phyloP scores from a whole-genome alignment of 2,797 vertebrate genomes.

The Acipenser ruthenus region DNA sequence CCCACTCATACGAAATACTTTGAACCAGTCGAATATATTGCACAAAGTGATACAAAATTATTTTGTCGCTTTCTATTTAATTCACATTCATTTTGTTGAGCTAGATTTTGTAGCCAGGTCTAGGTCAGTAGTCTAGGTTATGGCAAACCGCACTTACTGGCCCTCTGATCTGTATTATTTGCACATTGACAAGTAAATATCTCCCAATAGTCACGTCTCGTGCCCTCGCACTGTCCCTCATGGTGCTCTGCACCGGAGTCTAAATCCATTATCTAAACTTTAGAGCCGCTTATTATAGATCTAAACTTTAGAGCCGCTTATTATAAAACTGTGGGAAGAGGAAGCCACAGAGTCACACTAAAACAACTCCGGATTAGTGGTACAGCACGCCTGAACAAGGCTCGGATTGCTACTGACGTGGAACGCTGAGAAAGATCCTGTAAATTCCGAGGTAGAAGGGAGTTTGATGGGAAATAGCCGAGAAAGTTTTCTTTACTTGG shows the following conservation, averaged over 20 bases:
- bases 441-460: constrained; percentile 61
- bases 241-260: constrained; percentile 60
- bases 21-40: too few relatives aligned
- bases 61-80: too few relatives aligned
- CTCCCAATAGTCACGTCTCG: constrained; percentile 24
- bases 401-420: constrained; percentile 72
- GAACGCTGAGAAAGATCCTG: constrained; percentile 72
- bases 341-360: constrained; percentile 71
- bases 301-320: constrained; percentile 56
- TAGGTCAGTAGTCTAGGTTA: too few relatives aligned
- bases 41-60: too few relatives aligned
- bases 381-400: constrained; percentile 59
- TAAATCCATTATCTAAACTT: constrained; percentile 58
- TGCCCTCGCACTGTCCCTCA: constrained; percentile 45
- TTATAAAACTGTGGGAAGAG: constrained; percentile 79
- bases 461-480: constrained; percentile 59
- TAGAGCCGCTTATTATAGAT: constrained; percentile 60
- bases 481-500: constrained; percentile 71
- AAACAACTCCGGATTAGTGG: constrained; percentile 76
- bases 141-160: not conserved
- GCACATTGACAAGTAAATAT: not conserved
- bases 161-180: not conserved
- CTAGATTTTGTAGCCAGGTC: too few relatives aligned
- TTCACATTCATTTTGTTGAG: too few relatives aligned
- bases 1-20: too few relatives aligned